Base-by-base conservation (phyloP, 2,888 invertebrate genomes). In the Acleris literana region DNA sequence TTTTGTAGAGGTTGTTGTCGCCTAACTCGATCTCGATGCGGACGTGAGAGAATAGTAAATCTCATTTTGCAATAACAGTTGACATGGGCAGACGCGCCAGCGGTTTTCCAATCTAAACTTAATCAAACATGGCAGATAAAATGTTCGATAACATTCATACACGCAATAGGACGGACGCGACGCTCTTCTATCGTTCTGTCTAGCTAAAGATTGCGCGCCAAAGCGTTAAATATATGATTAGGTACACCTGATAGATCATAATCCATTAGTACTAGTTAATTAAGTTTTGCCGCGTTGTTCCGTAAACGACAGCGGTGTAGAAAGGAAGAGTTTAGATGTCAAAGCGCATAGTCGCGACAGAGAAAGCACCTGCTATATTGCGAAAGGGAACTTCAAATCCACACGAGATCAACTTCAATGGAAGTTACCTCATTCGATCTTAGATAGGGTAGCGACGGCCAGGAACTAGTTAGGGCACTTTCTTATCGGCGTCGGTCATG, bases 321-420 rank as follows among this genome's bases (percentile, higher is more conserved):
- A 92, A 92, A 92, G 91, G 91, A 92, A 92, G 89, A 92, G 91
- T 92, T 85, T 82, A 85, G 83, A 82, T 87, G 87, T 85, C 87
- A 85, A 85, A 84, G 85, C 84, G 78, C 81, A 82, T 77, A 85
- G 85, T 80, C 82, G 84, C 87, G 86, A 86, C 84, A 84, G 91
- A 84, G 91, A 91, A 91, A 91, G 90, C 88, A 83, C 75, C 77
- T 82, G 84, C 85, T 82, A 86, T 84, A 88, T 85, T 85, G 83
- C 84, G 89, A 90, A 90, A 90, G 90, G 88, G 86, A 90, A 90
- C 85, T 87, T 88, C 81, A 83, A 83, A 86, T 86, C 81, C 82
- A 82, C 84, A 84, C 80, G 78, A 78, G 79, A 78, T 85, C 81
- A 76, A 81, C 76, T 79, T 78, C 75, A 78, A 83, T 81, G 74